phyloP scores from a whole-genome alignment of 1,140 invertebrate genomes.

The Bemisia tabaci region DNA sequence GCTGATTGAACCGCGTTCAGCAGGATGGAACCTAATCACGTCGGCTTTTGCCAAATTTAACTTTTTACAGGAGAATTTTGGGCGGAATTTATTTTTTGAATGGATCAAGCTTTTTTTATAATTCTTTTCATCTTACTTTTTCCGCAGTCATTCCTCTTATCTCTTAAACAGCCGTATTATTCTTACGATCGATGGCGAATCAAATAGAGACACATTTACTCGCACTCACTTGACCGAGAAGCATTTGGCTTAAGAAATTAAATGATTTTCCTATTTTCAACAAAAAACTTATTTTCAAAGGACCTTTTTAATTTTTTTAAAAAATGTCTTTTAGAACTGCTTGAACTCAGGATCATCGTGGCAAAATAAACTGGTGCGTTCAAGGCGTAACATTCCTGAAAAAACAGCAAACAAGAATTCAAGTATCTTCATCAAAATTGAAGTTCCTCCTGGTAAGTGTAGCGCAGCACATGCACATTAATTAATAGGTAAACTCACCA shows the following conservation, averaged over 20 bases:
- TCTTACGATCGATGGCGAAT: too few relatives aligned
- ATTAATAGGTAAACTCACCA: too few relatives aligned
- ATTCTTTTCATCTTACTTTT: too few relatives aligned
- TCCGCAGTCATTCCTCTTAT: too few relatives aligned
- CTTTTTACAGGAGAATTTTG: too few relatives aligned
- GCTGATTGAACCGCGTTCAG: too few relatives aligned
- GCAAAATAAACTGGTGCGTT: neutral
- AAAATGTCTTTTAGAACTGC: neutral
- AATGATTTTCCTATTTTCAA: too few relatives aligned
- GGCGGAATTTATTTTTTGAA: neutral
- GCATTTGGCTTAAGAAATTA: too few relatives aligned
- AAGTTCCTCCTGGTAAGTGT: neutral
- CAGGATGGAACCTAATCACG: too few relatives aligned
- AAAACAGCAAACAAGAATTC: neutral
- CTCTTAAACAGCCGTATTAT: too few relatives aligned
- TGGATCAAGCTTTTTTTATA: neutral
- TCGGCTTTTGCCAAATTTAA: too few relatives aligned
- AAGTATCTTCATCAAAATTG: neutral
- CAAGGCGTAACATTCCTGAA: neutral
- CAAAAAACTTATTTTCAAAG: neutral
- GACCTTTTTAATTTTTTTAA: neutral
- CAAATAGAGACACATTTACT: neutral
- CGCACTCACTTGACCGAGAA: neutral
- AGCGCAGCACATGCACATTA: too few relatives aligned
- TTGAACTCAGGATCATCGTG: neutral